Conservation (phyloP, 2,113 vertebrate species). For the Tor tambroides region DNA sequence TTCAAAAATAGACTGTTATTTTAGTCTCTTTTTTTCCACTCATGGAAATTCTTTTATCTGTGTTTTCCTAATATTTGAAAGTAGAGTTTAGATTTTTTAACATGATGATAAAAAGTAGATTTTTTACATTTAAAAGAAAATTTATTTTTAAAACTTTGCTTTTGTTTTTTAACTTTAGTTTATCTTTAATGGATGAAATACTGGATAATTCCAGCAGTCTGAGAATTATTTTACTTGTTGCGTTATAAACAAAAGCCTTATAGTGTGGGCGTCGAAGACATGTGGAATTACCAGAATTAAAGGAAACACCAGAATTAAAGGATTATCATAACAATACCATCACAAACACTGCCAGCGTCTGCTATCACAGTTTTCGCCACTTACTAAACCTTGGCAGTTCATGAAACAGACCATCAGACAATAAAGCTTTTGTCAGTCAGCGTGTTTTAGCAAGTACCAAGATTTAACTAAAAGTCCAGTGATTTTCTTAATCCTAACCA, state of each 20-base stretch:
- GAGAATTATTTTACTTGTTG: neutral
- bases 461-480: neutral
- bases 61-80: neutral
- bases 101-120: too few relatives aligned
- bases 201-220: neutral
- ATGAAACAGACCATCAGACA: constrained; percentile 22
- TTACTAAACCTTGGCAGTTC: constrained; percentile 16
- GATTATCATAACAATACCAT: neutral
- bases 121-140: neutral
- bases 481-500: neutral
- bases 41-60: neutral
- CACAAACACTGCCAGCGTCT: constrained; percentile 1
- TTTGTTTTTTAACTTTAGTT: neutral
- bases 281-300: neutral
- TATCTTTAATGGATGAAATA: neutral
- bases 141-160: neutral
- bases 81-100: neutral
- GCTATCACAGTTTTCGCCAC: neutral
- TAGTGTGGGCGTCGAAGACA: constrained; percentile 6
- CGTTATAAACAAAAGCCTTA: neutral
- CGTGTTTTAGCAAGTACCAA: constrained; percentile 8
- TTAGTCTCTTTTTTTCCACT: neutral
- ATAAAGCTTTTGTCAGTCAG: neutral
- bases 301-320: neutral
- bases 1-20: neutral